A percentile compares a stretch with the other conserved stretches of the same genome.
These are phyloP conservation scores for Erithacus rubecula DNA, from an alignment of 2,797 vertebrate species.

Conservation along the genomic window DNA sequence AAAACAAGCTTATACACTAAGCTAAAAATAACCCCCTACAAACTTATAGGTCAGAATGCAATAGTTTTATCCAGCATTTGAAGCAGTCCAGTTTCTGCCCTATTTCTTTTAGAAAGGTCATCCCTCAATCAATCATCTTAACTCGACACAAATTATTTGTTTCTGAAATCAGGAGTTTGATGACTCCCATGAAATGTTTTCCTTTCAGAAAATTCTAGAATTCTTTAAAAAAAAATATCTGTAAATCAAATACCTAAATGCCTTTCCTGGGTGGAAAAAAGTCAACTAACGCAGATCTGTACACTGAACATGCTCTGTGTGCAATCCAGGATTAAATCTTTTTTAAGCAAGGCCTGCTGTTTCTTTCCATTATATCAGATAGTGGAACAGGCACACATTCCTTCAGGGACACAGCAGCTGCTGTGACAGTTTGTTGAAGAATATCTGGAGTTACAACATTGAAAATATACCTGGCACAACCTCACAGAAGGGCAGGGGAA, in stretches of 20 bases:
- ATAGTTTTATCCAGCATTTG: not conserved
- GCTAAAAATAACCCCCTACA: not conserved
- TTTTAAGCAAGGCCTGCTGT: constrained; percentile 40
- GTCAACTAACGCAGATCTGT: not conserved
- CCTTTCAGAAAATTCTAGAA: not conserved
- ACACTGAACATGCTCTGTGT: not conserved
- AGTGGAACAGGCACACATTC: not conserved
- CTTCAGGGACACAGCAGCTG: not conserved
- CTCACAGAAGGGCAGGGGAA: not conserved
- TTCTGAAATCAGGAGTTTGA: not conserved
- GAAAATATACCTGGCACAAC: constrained; percentile 14
- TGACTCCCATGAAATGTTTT: not conserved
- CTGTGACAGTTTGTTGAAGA: not conserved
- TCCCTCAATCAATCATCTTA: not conserved
- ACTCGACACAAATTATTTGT: not conserved
- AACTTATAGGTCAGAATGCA: not conserved
- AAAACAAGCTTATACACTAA: not conserved
- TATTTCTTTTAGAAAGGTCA: not conserved
- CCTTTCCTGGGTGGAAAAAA: not conserved
- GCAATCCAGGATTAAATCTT: constrained; percentile 29
- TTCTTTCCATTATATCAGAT: constrained; percentile 15
- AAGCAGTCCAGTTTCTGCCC: not conserved
- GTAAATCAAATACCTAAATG: not conserved
- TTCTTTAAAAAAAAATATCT: not conserved
- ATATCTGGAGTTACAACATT: not conserved